Evolutionary conservation across 1,140 invertebrate species (phyloP).

Genomic region (Lepidurus couesii): DNA sequence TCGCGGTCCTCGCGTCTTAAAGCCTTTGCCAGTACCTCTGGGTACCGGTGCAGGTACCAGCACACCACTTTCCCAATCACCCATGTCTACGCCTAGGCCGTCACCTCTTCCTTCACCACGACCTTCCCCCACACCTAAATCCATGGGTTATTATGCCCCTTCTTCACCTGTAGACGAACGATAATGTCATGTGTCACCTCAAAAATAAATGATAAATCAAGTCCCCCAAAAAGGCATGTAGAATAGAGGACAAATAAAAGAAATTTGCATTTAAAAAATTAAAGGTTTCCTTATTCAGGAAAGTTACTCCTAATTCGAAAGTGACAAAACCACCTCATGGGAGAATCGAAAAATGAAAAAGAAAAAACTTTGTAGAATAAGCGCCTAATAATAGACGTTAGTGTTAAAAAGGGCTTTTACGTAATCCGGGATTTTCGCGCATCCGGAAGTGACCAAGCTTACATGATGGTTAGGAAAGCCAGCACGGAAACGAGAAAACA

Average conservation of each 20-base stretch:
- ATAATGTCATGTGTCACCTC: not conserved
- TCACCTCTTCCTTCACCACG: constrained; percentile 7
- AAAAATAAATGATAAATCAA: not conserved
- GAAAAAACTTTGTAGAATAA: not conserved
- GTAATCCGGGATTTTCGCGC: constrained; percentile 5
- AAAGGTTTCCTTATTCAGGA: too few relatives aligned
- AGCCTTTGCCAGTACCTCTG: constrained; percentile 32
- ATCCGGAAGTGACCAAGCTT: constrained; percentile 1
- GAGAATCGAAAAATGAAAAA: too few relatives aligned
- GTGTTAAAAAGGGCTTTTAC: not conserved
- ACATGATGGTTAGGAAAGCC: not conserved
- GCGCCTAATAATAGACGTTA: not conserved
- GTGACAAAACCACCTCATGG: too few relatives aligned
- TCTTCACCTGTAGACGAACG: not conserved
- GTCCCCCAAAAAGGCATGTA: too few relatives aligned
- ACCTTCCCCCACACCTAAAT: not conserved
- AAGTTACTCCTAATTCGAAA: too few relatives aligned
- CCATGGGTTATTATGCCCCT: not conserved
- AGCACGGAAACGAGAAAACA: not conserved
- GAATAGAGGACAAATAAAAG: too few relatives aligned
- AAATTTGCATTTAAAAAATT: too few relatives aligned
- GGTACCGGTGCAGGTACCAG: constrained; percentile 4
- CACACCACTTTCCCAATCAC: constrained; percentile 1
- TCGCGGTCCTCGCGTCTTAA: constrained; percentile 27
- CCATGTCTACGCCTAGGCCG: not conserved